These are phyloP conservation scores for Pantala flavescens DNA, from an alignment of 1,140 invertebrate genomes.

Conservation along the genomic window DNA sequence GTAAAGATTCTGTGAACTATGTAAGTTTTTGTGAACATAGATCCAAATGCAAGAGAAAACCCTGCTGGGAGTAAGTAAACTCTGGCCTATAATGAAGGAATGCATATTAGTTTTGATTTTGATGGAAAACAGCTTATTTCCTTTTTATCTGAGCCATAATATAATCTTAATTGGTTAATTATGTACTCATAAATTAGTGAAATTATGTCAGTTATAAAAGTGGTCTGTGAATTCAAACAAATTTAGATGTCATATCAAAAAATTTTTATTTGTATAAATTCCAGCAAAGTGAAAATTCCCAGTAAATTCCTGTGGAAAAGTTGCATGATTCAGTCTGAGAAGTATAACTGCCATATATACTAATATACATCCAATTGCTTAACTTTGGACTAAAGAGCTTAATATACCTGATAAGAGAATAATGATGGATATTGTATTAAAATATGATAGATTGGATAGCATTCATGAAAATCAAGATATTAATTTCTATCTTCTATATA, in stretches of 20 bases:
- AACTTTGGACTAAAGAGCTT: constrained; percentile 93
- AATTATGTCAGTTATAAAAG: no score
- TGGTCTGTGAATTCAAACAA: no score
- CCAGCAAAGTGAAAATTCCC: constrained; percentile 58
- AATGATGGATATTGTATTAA: no score
- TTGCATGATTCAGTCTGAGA: constrained; percentile 74
- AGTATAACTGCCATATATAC: constrained; percentile 89
- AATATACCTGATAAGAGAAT: constrained; percentile 46
- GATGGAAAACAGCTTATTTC: neutral
- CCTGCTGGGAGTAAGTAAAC: constrained; percentile 78
- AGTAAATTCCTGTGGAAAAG: constrained; percentile 48
- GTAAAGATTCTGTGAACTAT: constrained; percentile 78
- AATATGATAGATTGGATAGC: no score
- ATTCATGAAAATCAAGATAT: no score
- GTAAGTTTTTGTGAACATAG: constrained; percentile 85
- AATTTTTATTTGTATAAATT: constrained; percentile 78
- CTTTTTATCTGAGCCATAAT: neutral
- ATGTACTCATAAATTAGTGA: no score
- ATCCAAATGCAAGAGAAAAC: constrained; percentile 77
- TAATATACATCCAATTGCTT: constrained; percentile 85
- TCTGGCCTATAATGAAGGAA: constrained; percentile 50
- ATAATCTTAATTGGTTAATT: no score
- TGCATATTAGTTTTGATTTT: neutral
- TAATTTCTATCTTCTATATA: no score
- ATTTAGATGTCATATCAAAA: no score